Evolutionary conservation across 64 coral and sea anemone species (phyloP), one percentile per base, ranked within the genome.

Genomic region (Dendrophyllia cribrosa): DNA sequence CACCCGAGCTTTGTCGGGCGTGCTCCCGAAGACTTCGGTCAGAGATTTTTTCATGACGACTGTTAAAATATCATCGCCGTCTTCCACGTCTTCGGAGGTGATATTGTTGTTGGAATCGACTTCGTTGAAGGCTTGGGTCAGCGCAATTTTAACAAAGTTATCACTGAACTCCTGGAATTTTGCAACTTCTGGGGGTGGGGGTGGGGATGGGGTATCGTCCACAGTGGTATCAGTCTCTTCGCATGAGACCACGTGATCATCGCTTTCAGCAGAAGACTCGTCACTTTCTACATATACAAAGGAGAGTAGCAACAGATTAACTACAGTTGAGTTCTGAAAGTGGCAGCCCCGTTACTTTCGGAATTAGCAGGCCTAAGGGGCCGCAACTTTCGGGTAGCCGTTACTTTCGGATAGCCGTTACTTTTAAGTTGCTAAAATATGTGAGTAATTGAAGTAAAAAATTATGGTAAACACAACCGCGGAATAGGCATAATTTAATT

Each of bases 41-140:
- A 93, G 60, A 21, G 92, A 93, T 70, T 93, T 93, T 64, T 88
- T 88, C 86, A 93, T 93, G 25, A 88, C 46, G 47, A 59, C 71
- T 26, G 73, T 85, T 15, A 93, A 51, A 59, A 81, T 24, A 60
- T 93, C 71, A 72, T 12, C 82, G 26, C 50, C 82, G 51, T 93
- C 92, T 51, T 59, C 90, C 16, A 59, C 20, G 46, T 75, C 66
- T 64, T 85, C 79, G 26, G 67, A 75, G 45, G 15, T 20, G 6
- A 4, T 13, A 63, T 88, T n/a, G 12, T 63, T 76, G 72, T 88
- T 86, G n/a, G 23, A 68, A 52, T 72, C 59, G 3, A 93, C 64
- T 65, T 93, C 73, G 14, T 26, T 56, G 4, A 73, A 24, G 48
- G 83, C 91, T 77, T 87, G n/a, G 16, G 17, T 17, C 4, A 72